These are phyloP conservation scores for Calyptomena viridis DNA, from an alignment of 2,113 vertebrate genomes.

Conservation along the genomic window DNA sequence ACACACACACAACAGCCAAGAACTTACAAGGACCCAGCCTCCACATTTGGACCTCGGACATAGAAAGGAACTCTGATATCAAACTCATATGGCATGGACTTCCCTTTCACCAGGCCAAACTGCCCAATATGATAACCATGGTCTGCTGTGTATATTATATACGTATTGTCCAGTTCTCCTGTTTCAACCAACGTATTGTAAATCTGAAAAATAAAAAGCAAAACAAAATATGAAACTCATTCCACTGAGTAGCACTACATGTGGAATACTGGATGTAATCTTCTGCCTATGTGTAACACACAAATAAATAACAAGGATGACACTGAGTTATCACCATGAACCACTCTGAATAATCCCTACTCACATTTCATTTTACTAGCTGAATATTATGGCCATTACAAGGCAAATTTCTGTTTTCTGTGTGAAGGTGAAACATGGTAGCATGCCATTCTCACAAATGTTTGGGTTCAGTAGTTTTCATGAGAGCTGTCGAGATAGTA, in stretches of 20 bases:
- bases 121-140: constrained; percentile 98
- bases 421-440: not conserved
- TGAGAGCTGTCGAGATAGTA: not conserved
- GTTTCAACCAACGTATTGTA: constrained; percentile 89
- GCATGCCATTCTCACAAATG: not conserved
- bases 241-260: not conserved
- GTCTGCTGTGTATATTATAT: constrained; percentile 94
- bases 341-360: not conserved
- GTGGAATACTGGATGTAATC: not conserved
- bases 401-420: not conserved
- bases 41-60: constrained; percentile 91
- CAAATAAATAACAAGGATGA: not conserved
- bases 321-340: not conserved
- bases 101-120: constrained; percentile 96
- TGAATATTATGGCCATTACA: not conserved
- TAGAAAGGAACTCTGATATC: constrained; percentile 97
- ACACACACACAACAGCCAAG: not conserved
- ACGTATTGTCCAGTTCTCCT: constrained; percentile 93
- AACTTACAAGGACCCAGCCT: constrained; percentile 89
- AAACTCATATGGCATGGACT: constrained; percentile 98
- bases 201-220: constrained; percentile 73
- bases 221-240: not conserved
- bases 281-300: not conserved
- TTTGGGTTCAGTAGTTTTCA: not conserved
- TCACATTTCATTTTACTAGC: not conserved